Conservation (phyloP, 2,113 vertebrate species). For the Sorex fumeus region DNA sequence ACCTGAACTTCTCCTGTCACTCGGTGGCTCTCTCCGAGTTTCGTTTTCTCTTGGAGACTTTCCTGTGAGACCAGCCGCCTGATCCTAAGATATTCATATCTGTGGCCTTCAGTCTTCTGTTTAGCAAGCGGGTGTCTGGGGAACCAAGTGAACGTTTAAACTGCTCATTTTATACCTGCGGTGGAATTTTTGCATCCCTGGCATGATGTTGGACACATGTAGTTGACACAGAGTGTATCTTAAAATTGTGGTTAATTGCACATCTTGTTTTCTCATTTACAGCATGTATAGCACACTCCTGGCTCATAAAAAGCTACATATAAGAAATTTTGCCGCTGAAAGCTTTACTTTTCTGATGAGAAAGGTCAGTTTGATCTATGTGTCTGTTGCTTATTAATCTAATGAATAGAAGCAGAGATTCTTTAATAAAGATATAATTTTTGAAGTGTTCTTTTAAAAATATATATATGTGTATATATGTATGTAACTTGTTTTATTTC, state of each 20-base stretch:
- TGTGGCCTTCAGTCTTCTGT: background rate
- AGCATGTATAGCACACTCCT: constrained; percentile 96
- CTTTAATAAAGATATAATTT: constrained; percentile 13
- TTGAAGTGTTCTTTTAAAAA: background rate
- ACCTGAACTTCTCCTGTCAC: background rate
- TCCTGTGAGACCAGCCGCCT: no score
- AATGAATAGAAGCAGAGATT: background rate
- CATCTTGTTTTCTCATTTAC: constrained; percentile 61
- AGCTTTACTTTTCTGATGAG: constrained; percentile 99
- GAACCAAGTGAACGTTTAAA: background rate
- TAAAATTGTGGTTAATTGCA: constrained; percentile 2
- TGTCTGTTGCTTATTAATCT: constrained; percentile 58
- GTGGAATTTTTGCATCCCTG: background rate
- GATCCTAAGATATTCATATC: background rate
- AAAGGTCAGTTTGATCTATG: constrained; percentile 91
- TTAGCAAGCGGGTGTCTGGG: background rate
- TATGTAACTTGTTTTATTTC: constrained; percentile 28
- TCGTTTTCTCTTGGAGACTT: background rate
- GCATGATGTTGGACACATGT: background rate
- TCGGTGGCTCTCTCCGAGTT: background rate
- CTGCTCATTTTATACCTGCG: background rate
- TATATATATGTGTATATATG: background rate
- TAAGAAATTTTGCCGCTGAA: constrained; percentile 98
- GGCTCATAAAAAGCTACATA: constrained; percentile 96
- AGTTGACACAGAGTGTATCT: background rate